Base-by-base conservation (phyloP, 2,888 invertebrate species). In the Podotricha telesiphe region DNA sequence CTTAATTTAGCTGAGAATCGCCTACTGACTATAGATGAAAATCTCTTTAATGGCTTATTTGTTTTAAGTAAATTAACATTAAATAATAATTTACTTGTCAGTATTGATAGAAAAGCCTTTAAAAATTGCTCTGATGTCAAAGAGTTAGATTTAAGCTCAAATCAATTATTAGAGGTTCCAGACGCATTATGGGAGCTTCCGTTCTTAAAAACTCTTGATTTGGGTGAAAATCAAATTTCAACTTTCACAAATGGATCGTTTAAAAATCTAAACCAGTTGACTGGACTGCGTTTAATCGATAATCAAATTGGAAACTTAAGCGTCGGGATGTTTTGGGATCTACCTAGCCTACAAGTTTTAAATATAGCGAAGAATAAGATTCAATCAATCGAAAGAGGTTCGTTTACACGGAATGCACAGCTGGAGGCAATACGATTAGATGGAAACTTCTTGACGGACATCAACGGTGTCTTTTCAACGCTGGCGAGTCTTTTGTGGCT, bases 301-400 rank as follows among this genome's bases (percentile, higher is more conserved):
- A 99, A 99, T 89, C 96, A 96, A 83, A 96, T 97, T 82, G 97
- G 96, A 67, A 97, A 96, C 91, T 94, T 97, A 74, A 96, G 96
- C 62, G 95, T 94, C 76, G 97, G 96, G 77, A 98, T 97, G 97
- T 96, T 98, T 82, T 96, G 96, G 95, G 97, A 97, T 84, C 88
- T 97, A 83, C 96, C 96, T 2, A 96, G 95, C 77, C 91, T 98
- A 79, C 97, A 97, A 91, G 97, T 97, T 55, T 91, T 98, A 22
- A 98, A 98, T 92, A 94, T 98, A 72, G 97, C 98, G 53, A 96
- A 97, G 83, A 98, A 98, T 89, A 96, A 97, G 86, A 96, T 98
- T 67, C 96, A 96, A 83, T 95, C 95, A 79, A 96, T 98, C 77
- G 97, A 97, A 82, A 93, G 97, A 59, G 96, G 96, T 59, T 96